Conservation (phyloP, 2,113 vertebrate genomes). For the Cariama cristata region DNA sequence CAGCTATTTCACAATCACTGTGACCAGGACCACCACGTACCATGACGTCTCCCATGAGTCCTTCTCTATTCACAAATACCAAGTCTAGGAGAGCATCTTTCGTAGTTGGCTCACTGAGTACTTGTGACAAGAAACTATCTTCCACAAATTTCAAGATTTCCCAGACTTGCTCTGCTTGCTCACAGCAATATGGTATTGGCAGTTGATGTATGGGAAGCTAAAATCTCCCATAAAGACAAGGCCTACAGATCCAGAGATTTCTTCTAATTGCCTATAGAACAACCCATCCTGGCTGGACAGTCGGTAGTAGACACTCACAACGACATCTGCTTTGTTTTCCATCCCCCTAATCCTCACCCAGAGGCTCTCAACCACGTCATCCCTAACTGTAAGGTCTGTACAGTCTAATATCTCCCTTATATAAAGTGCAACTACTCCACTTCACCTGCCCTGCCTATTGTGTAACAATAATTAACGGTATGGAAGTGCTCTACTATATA, state of each 20-base stretch:
- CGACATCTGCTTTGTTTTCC: background rate
- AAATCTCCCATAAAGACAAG: background rate
- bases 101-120: background rate
- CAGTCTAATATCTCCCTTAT: background rate
- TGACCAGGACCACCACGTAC: background rate
- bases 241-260: background rate
- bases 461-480: background rate
- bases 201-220: background rate
- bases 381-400: background rate
- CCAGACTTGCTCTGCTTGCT: background rate
- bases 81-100: background rate
- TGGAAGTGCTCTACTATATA: background rate
- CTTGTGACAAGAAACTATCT: background rate
- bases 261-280: background rate
- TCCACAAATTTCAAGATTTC: background rate
- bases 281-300: background rate
- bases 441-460: background rate
- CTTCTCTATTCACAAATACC: background rate
- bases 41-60: background rate
- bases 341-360: background rate
- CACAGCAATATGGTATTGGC: background rate
- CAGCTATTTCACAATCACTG: background rate
- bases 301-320: background rate
- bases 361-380: background rate
- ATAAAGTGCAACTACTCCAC: background rate